Base-by-base conservation (phyloP, 2,888 invertebrate species). In the Nudaria mundana region DNA sequence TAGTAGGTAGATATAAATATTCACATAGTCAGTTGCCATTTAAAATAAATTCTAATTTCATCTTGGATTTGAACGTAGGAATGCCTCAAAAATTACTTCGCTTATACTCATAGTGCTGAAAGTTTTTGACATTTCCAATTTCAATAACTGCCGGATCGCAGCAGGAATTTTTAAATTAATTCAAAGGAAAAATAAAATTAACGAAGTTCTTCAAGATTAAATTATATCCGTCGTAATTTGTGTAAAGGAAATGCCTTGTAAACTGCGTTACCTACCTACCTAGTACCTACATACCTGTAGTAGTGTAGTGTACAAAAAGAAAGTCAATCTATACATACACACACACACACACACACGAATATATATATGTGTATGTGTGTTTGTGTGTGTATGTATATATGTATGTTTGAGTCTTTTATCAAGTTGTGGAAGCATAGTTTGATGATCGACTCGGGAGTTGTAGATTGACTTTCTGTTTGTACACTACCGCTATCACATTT, bases 151-250 rank as follows among this genome's bases (percentile, higher is more conserved):
- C 75, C 68, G 75, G 76, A 77, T 78, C 76, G 73, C 73, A 63
- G 75, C 64, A 72, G 76, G 83, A 85, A 85, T 84, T 85, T 81
- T 84, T 81, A 81, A 85, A 85, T 85, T 83, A 83, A 84, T 84
- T 84, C 76, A 81, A 78, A 78, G 78, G 78, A 82, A 84, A 83
- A 84, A 84, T 84, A 79, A 81, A 85, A 83, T 86, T 83, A 81
- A 75, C 74, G 72, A 81, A 83, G 76, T 84, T 78, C 67, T 69
- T 58, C 70, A 66, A 76, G 73, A 83, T 84, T 81, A 79, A 83
- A 84, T 84, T 83, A 82, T 75, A 76, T 69, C 68, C 75, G 71
- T 69, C 70, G 79, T 82, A 81, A 81, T 81, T 83, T 80, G 76
- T 81, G 81, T 79, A 72, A 70, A 71, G 75, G 71, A 80, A 81